These are phyloP conservation scores for Platycheirus albimanus DNA, from an alignment of 2,888 invertebrate genomes.

Conservation along the genomic window DNA sequence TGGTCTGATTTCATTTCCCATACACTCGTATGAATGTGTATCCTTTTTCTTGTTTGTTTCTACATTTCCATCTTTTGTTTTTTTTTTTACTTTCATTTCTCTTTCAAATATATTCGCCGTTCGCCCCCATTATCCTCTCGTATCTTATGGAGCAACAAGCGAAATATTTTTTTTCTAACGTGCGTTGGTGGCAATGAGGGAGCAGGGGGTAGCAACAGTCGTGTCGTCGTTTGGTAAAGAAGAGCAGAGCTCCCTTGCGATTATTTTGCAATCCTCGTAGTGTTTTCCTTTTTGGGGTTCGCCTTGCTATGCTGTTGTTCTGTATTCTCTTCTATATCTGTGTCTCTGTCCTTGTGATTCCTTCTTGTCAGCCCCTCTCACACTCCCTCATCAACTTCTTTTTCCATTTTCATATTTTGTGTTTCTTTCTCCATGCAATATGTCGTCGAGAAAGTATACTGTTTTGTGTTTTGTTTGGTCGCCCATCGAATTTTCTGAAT, in stretches of 20 bases:
- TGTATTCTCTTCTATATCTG: neutral
- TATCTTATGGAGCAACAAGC: conserved; percentile 65
- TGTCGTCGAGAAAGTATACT: conserved; percentile 51
- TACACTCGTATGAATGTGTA: conserved; percentile 22
- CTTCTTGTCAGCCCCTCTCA: conserved; percentile 1
- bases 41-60: conserved; percentile 52
- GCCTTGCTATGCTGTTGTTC: neutral
- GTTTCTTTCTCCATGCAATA: neutral
- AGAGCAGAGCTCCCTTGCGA: conserved; percentile 49
- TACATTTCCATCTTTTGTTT: conserved; percentile 43
- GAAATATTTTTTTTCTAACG: conserved; percentile 43
- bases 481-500: conserved; percentile 70
- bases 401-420: neutral
- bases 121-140: conserved; percentile 2
- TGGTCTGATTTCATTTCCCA: conserved; percentile 70
- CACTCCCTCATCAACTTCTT: neutral
- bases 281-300: conserved; percentile 22
- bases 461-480: conserved; percentile 54
- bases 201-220: conserved; percentile 15
- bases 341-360: conserved; percentile 55
- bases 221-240: conserved; percentile 10
- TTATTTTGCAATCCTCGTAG: conserved; percentile 65
- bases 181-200: conserved; percentile 3
- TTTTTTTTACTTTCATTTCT: conserved; percentile 20
- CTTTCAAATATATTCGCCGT: conserved; percentile 56